Evolutionary conservation across 2,797 vertebrate genomes (phyloP).

Genomic region (Anolis apletophallus): DNA sequence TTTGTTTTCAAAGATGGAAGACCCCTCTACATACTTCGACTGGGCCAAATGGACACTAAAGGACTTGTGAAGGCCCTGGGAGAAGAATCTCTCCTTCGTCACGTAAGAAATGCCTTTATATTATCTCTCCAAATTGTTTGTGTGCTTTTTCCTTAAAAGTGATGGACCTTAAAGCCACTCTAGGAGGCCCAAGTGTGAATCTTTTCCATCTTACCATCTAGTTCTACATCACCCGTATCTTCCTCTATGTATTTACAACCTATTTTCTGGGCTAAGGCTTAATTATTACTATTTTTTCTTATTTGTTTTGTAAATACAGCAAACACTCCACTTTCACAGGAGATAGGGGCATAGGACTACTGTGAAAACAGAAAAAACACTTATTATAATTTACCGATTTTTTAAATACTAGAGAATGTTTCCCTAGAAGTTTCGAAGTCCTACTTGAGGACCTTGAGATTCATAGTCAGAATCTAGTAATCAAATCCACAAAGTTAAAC

Average conservation of each 20-base stretch:
- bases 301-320: too few relatives aligned
- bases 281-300: too few relatives aligned
- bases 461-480: too few relatives aligned
- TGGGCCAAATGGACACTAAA: conserved; percentile 97
- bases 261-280: neutral
- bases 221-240: neutral
- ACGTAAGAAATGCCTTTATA: conserved; percentile 76
- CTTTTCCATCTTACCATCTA: neutral
- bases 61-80: conserved; percentile 91
- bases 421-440: too few relatives aligned
- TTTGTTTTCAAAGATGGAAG: conserved; percentile 80
- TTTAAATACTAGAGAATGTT: too few relatives aligned
- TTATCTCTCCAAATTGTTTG: neutral
- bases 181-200: neutral
- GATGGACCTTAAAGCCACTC: neutral
- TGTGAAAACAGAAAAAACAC: too few relatives aligned
- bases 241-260: neutral
- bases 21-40: conserved; percentile 90
- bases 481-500: too few relatives aligned
- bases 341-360: too few relatives aligned
- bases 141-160: too few relatives aligned
- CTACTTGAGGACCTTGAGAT: too few relatives aligned
- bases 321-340: too few relatives aligned
- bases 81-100: conserved; percentile 88
- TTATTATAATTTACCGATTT: too few relatives aligned